These are phyloP conservation scores for Leptinotarsa defecta DNA, from an alignment of 1,140 invertebrate species.

Conservation along the genomic window DNA sequence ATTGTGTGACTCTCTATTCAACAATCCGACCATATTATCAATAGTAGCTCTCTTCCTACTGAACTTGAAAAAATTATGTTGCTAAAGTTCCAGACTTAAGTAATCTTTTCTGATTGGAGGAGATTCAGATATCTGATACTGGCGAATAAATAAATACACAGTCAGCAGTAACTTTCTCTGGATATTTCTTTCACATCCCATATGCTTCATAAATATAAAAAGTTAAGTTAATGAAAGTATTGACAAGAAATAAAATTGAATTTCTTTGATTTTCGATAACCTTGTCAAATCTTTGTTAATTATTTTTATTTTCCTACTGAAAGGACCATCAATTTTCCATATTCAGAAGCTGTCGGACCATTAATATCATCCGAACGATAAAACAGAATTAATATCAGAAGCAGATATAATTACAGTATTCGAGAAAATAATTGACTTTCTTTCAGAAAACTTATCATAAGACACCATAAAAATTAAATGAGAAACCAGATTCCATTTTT, in stretches of 20 bases:
- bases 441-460: conserved; percentile 5
- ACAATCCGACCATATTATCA: too few species aligned
- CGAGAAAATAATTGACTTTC: neutral
- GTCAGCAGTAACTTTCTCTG: too few species aligned
- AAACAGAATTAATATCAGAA: conserved; percentile 15
- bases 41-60: too few species aligned
- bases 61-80: too few species aligned
- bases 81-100: too few species aligned
- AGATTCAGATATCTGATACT: too few species aligned
- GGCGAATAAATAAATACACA: too few species aligned
- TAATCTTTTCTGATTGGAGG: too few species aligned
- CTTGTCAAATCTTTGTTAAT: neutral
- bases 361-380: conserved; percentile 3
- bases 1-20: too few species aligned
- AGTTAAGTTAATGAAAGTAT: too few species aligned
- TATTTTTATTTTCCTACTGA: neutral
- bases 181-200: too few species aligned
- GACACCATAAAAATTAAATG: conserved; percentile 18
- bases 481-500: neutral
- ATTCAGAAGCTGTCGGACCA: conserved; percentile 16
- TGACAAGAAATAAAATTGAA: neutral
- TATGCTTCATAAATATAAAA: too few species aligned
- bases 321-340: conserved; percentile 6
- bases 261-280: neutral
- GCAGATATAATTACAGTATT: conserved; percentile 10